Base-by-base conservation (phyloP, 2,888 invertebrate species). In the Branchinecta sandiegonensis region DNA sequence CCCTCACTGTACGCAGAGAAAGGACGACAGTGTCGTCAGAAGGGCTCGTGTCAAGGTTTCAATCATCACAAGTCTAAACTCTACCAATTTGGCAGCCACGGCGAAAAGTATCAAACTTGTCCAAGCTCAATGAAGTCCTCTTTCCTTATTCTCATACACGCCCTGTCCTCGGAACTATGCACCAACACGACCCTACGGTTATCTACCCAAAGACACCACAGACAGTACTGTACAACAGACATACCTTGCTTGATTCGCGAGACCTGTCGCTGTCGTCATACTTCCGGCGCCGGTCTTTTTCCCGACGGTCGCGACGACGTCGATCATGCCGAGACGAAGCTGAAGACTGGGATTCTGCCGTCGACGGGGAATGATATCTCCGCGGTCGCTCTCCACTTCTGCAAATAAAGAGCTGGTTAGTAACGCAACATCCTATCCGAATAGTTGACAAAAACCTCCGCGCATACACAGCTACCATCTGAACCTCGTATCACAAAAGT, bases 311-410 rank as follows among this genome's bases (percentile, higher is more conserved):
- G 9, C 23, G 63, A 10, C 63, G 63, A 56, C 63, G 63, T n/a
- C 10, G 63, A 17, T 23, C 23, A 17, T 23, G 63, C n/a, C 63
- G 63, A 56, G 63, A 56, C 8, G 63, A 56, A 10, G 63, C 23
- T n/a, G 63, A 56, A n/a, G 63, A 56, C 63, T 23, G 63, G 63
- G 63, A 56, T 56, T 56, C 63, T n/a, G n/a, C 63, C 23, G 63
- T 56, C 23, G 63, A 17, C 23, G 37, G 37, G 37, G 63, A 56
- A 17, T 10, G n/a, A 56, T 56, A 56, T 23, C 63, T n/a, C 8
- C 63, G 63, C 14, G 63, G 63, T n/a, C 63, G 63, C 8, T 56
- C 63, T 17, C 23, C 63, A 10, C 23, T 56, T 56, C 63, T 56
- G 23, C n/a, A 56, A 56, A 10, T 8, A 37, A 37, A 37, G 37